phyloP scores from a whole-genome alignment of 1,140 invertebrate species.

The Bombus confusus region DNA sequence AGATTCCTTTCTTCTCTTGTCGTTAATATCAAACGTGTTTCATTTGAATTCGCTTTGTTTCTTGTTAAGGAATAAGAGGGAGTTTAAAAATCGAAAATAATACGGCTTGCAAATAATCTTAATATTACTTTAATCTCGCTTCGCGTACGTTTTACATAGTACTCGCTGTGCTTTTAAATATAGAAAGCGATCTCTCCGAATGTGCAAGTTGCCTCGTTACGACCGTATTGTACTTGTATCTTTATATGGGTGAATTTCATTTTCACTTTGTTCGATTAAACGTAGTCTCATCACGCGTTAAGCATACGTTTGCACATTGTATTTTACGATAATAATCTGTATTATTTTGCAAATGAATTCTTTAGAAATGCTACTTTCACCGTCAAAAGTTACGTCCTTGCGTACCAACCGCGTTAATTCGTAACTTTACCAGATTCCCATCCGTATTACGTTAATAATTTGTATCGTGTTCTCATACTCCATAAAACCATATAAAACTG shows the following conservation, averaged over 20 bases:
- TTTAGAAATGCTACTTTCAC: not conserved
- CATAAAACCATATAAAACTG: too few relatives aligned
- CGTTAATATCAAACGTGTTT: fast-evolving
- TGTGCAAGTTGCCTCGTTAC: not conserved
- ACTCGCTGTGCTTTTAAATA: not conserved
- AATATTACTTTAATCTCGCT: not conserved
- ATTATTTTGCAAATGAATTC: not conserved
- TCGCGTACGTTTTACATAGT: too few relatives aligned
- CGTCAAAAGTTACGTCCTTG: not conserved
- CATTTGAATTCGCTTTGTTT: too few relatives aligned
- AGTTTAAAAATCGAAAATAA: too few relatives aligned
- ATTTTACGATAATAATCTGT: not conserved
- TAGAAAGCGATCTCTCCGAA: not conserved
- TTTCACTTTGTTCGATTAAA: not conserved
- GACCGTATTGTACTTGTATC: not conserved
- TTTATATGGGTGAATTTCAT: not conserved
- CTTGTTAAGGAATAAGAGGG: too few relatives aligned
- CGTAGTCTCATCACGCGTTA: not conserved
- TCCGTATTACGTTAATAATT: too few relatives aligned
- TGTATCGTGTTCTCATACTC: too few relatives aligned
- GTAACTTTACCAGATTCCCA: not conserved
- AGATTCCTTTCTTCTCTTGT: too few relatives aligned
- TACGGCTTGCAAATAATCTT: too few relatives aligned
- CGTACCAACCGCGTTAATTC: not conserved
- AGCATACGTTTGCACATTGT: not conserved